Evolutionary conservation across 2,888 invertebrate species (phyloP), one percentile per base, ranked within the genome.

Genomic region (Stenchaetothrips biformis): DNA sequence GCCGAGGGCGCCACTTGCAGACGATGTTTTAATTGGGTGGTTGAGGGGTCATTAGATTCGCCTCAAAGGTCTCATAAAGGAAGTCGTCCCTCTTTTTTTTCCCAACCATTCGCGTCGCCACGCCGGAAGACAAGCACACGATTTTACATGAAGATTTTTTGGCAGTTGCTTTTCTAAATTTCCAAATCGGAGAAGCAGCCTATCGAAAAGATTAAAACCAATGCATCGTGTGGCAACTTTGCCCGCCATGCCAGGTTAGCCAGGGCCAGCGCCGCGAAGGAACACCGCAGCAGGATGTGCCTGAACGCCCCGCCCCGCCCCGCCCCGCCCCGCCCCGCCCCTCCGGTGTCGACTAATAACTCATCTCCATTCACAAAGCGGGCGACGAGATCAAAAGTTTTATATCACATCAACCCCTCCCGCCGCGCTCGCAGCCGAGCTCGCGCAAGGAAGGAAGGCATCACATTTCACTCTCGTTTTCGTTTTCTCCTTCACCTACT

Each of bases 311-410:
- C 53, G 37, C 37, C 37, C 37, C 37, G 37, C n/a, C n/a, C n/a
- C n/a, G 11, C 53, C 37, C 37, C 37, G 37, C 37, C 37, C 37
- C 37, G 37, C 37, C 37, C 37, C 37, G 16, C 53, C 53, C 13
- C 53, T 1, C 37, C 37, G 18, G 16, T 53, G 21, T 25, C 9
- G 67, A 11, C 67, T 74, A 74, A 74, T 74, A 74, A 74, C 67
- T 74, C 67, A 74, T 74, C 67, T 74, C 67, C 67, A 74, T 74
- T 74, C 67, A 74, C 67, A 74, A 74, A 74, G 67, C 25, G 67
- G 25, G 67, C 67, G 67, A 74, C 67, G 67, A 74, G 67, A 74
- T 74, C 67, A 74, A 74, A 74, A 74, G 67, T 74, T 74, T 74
- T 74, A 74, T 74, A 74, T 74, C 67, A 21, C 67, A 74, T 74